Percentiles rank a stretch among this genome's conserved stretches.
phyloP scores from a whole-genome alignment of 2,113 vertebrate genomes.

The Pedionomus torquatus region DNA sequence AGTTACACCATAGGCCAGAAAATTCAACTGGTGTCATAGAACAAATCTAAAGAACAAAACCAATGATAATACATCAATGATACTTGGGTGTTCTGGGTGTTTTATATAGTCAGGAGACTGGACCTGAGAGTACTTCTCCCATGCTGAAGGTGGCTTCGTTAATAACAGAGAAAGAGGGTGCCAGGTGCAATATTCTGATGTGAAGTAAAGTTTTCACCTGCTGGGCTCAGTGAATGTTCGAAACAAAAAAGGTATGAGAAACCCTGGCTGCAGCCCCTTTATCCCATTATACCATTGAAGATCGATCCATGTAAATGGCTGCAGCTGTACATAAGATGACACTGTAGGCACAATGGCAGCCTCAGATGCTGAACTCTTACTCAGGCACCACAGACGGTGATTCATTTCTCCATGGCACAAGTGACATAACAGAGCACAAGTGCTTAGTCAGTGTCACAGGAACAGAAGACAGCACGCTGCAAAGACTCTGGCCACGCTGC shows the following conservation, averaged over 20 bases:
- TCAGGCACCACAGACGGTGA: background rate
- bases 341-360: background rate
- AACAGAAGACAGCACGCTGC: background rate
- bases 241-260: background rate
- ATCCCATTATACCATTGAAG: background rate
- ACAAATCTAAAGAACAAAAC: background rate
- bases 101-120: background rate
- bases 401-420: background rate
- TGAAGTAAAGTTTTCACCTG: background rate
- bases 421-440: background rate
- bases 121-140: background rate
- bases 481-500: background rate
- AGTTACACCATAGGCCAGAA: background rate
- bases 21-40: background rate
- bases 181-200: background rate
- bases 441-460: background rate
- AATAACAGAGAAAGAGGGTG: background rate
- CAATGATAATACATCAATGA: background rate
- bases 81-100: background rate
- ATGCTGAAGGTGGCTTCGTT: background rate
- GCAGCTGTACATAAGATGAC: conserved; percentile 8
- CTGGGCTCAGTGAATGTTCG: background rate
- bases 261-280: background rate
- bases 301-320: background rate
- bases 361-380: background rate